Base-by-base conservation (phyloP, 37 sponge, comb jelly and placozoan genomes). In the Mnemiopsis leidyi region DNA sequence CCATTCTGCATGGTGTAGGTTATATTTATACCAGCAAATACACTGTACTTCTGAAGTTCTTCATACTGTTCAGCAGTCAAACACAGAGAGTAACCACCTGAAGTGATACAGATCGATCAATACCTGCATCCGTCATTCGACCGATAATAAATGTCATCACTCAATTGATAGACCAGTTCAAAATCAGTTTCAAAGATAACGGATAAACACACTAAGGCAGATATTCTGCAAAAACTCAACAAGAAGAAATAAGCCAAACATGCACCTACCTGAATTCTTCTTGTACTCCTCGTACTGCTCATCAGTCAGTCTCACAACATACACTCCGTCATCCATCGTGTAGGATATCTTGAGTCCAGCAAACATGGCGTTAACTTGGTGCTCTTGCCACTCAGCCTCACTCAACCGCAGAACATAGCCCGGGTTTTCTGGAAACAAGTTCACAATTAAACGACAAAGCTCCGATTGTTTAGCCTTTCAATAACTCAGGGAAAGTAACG, bases 261-360 rank as follows among this genome's bases (percentile, higher is more conserved):
- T 18, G 13, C 61, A 77, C 29, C 24, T 69, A 77, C 79, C 79
- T 40, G 61, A 40, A 26, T 85, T 85, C 32, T 16, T 38, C 61
- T 39, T 38, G 48, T 85, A 85, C 29, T 85, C 36, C 61, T 85
- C 90, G 90, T 85, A 85, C 1, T 85, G 38, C 23, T 85, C 90
- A 39, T 85, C 90, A 39, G 61, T 85, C 48, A 85, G 33, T 37
- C 30, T 38, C 48, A 85, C 35, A 16, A 85, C 35, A 33, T 85
- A 85, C 25, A 25, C 29, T 3, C 61, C 90, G 24, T 40, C 25
- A 28, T 85, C 90, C 25, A 85, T 85, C 48, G 36, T 39, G 61
- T 85, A 85, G 28, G 40, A 40, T 38, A 85, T 85, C 90, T 85
- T 85, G 90, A 85, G 90, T 9, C 90, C 90, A 33, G 90, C 90